phyloP scores from a whole-genome alignment of 2,113 vertebrate genomes.

The Lagopus leucura region DNA sequence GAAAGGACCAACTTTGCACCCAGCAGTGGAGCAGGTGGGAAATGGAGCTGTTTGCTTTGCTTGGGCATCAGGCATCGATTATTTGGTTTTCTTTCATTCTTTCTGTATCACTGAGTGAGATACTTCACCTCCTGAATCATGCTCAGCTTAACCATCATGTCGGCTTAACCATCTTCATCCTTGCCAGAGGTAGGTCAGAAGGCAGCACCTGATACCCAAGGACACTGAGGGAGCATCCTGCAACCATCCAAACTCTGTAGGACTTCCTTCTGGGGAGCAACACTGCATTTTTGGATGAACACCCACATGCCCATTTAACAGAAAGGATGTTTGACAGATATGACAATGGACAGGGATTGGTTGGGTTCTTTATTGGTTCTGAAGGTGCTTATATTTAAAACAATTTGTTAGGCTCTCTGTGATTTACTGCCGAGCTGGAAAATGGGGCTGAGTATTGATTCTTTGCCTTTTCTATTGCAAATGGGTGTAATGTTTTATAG shows the following conservation, averaged over 20 bases:
- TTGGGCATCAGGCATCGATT: background rate
- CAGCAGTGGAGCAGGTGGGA: fast-evolving
- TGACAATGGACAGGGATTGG: constrained; percentile 63
- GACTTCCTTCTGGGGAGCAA: fast-evolving
- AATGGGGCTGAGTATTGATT: constrained; percentile 86
- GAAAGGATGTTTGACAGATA: constrained; percentile 41
- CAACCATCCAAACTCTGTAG: fast-evolving
- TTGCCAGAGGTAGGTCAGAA: background rate
- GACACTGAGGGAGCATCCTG: fast-evolving
- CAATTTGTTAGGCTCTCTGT: constrained; percentile 83
- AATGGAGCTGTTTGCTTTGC: background rate
- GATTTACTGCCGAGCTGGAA: constrained; percentile 81
- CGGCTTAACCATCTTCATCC: background rate
- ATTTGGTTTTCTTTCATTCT: background rate
- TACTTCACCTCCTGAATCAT: background rate
- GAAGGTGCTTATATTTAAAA: constrained; percentile 84
- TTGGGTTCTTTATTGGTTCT: constrained; percentile 75
- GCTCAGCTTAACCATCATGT: fast-evolving
- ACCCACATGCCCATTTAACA: background rate
- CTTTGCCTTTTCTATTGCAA: constrained; percentile 84
- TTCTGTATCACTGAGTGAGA: fast-evolving
- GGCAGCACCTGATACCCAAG: fast-evolving
- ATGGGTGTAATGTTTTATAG: constrained; percentile 88
- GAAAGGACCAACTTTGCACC: background rate
- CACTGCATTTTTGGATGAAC: background rate